Conservation (phyloP, 2,113 vertebrate genomes). For the Malurus cyaneus region DNA sequence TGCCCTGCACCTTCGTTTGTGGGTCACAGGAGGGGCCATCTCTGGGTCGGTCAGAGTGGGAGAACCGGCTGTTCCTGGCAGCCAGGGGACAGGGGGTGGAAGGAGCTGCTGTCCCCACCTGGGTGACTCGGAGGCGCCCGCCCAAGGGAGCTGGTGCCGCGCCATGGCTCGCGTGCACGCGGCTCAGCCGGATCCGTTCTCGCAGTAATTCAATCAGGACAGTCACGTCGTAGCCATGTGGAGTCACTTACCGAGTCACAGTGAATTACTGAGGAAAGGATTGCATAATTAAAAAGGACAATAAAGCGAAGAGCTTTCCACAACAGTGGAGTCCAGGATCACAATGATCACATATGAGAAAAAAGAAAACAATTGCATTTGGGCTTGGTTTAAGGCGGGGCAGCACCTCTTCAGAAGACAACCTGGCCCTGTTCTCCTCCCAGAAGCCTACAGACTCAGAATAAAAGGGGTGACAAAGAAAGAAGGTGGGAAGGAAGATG, state of each 20-base stretch:
- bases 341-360: slow-evolving; percentile 24
- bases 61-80: not conserved
- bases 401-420: not conserved
- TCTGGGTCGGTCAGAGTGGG: rapidly evolving
- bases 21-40: rapidly evolving
- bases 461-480: not conserved
- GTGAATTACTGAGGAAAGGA: slow-evolving; percentile 65
- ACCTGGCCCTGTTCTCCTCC: not conserved
- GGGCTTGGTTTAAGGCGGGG: not conserved
- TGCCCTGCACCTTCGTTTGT: not conserved
- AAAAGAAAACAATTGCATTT: slow-evolving; percentile 13
- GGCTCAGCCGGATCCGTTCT: not conserved
- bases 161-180: not conserved
- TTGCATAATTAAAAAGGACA: slow-evolving; percentile 65
- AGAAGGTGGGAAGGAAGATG: not conserved
- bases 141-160: not conserved
- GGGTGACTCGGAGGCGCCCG: rapidly evolving
- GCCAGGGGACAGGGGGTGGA: not conserved
- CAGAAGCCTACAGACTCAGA: not conserved
- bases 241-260: slow-evolving; percentile 66
- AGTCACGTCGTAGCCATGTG: slow-evolving; percentile 64
- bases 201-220: slow-evolving; percentile 58
- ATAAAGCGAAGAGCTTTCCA: slow-evolving; percentile 59
- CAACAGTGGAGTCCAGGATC: slow-evolving; percentile 40
- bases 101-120: not conserved